Percentiles rank a stretch among this genome's conserved stretches.
Conservation (phyloP, 2,797 vertebrate genomes). For the Rhincodon typus region DNA sequence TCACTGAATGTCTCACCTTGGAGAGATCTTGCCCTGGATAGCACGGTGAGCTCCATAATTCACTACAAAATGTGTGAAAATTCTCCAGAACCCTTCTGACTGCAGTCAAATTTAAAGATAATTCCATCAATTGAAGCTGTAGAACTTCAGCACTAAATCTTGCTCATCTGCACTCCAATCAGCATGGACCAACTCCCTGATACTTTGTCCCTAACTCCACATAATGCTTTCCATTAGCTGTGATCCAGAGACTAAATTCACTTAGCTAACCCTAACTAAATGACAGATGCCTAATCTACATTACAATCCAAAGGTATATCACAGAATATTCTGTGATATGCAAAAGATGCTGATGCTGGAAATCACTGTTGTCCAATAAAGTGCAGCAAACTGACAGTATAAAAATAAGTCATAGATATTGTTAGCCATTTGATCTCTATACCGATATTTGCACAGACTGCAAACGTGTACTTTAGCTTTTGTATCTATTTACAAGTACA, state of each 20-base stretch:
- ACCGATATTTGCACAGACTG: no score
- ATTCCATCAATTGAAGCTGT: background rate
- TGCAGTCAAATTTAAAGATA: background rate
- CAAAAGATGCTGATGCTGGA: background rate
- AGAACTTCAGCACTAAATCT: background rate
- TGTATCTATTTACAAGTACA: background rate
- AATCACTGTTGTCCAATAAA: background rate
- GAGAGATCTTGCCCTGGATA: background rate
- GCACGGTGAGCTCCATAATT: background rate
- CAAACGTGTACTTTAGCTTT: background rate
- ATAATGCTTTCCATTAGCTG: background rate
- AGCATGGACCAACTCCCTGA: background rate
- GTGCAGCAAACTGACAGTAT: background rate
- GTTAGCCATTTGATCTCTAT: background rate
- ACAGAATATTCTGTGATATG: background rate
- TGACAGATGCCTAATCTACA: background rate
- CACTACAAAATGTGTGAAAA: background rate
- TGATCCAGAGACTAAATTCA: background rate
- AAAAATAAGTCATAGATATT: background rate
- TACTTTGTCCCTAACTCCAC: background rate
- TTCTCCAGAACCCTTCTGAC: background rate
- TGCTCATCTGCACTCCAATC: background rate
- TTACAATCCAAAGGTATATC: background rate
- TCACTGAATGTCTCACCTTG: background rate
- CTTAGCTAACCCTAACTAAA: background rate